phyloP scores from a whole-genome alignment of 2,888 invertebrate genomes.

The Caenorhabditis wallacei region DNA sequence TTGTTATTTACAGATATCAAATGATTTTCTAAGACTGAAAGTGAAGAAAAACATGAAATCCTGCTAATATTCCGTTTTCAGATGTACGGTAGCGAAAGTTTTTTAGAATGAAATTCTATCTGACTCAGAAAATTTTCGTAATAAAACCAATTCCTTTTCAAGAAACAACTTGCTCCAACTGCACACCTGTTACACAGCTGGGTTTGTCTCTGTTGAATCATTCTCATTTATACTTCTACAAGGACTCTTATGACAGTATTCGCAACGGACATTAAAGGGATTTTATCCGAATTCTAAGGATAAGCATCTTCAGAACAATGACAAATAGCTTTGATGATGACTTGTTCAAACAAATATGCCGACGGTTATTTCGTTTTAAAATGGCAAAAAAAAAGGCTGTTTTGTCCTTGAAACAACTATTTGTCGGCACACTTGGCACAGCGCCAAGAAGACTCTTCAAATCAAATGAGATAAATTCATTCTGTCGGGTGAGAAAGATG shows the following conservation, averaged over 20 bases:
- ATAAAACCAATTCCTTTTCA: not conserved
- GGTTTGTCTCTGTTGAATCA: slow-evolving; percentile 9
- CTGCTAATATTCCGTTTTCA: too few relatives aligned
- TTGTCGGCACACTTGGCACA: slow-evolving; percentile 62
- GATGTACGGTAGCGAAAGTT: too few relatives aligned
- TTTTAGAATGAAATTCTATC: not conserved
- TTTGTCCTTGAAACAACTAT: slow-evolving; percentile 29
- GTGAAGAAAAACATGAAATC: too few relatives aligned
- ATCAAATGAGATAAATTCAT: slow-evolving; percentile 32
- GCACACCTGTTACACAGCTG: slow-evolving; percentile 43
- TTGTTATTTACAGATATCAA: too few relatives aligned
- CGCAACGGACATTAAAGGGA: not conserved
- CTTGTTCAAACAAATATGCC: slow-evolving; percentile 61
- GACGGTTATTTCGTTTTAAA: slow-evolving; percentile 23
- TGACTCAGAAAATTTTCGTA: not conserved
- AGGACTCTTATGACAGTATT: not conserved
- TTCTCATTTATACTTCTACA: not conserved
- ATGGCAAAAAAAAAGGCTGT: slow-evolving; percentile 39
- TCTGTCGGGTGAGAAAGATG: slow-evolving; percentile 10
- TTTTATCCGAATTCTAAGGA: slow-evolving; percentile 8
- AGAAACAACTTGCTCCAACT: slow-evolving; percentile 11
- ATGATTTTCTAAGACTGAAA: too few relatives aligned
- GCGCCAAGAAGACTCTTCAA: slow-evolving; percentile 41
- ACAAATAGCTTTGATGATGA: slow-evolving; percentile 42
- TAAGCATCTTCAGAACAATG: slow-evolving; percentile 39